Evolutionary conservation across 92 coral and sea anemone species (phyloP), one percentile per base, ranked within the genome.

Genomic region (Siderastrea siderea): DNA sequence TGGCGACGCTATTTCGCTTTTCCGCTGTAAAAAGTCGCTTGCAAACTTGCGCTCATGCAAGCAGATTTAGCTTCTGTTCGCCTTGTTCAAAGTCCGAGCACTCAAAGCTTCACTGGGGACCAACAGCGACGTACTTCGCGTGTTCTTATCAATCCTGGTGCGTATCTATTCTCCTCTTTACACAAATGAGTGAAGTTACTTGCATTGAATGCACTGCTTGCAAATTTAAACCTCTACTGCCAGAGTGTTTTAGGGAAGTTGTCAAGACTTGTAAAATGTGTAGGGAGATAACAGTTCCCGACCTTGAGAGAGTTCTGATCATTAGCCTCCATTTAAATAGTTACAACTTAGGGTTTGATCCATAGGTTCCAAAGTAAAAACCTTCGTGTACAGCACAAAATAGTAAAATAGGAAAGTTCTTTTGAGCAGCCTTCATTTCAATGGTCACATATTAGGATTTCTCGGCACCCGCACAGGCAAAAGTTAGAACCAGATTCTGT

Each of bases 101-200:
- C 19, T 52, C 84, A 79, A 38, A 71, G 47, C 46, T 58, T 78
- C 47, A 7, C 14, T 8, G 44, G 52, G 26, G 76, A 77, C 2
- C 54, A 45, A 44, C 16, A 50, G 48, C 69, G 85, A 48, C 71
- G 80, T 13, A 48, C 26, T 72, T 84, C 87, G 62, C 87, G 87
- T 17, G 87, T 84, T 49, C 80, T 84, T 44, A 7, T 63, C n/a
- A 84, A 44, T 62, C 87, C 87, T 38, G 87, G 87, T 84, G 74
- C 68, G 87, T 84, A 57, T 2, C 11, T 71, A 53, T 26, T 26
- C 38, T 19, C 65, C 52, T 68, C 46, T 14, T 8, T 6, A 26
- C 0, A 26, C 38, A 71, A 44, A 12, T 44, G 17, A 7, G 46
- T 13, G 15, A 45, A 71, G 53, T 71, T 71, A 71, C 43, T 44